A percentile compares a stretch with the other conserved stretches of the same genome.
Evolutionary conservation across 2,888 invertebrate species (phyloP).

Genomic region (Tyria jacobaeae): DNA sequence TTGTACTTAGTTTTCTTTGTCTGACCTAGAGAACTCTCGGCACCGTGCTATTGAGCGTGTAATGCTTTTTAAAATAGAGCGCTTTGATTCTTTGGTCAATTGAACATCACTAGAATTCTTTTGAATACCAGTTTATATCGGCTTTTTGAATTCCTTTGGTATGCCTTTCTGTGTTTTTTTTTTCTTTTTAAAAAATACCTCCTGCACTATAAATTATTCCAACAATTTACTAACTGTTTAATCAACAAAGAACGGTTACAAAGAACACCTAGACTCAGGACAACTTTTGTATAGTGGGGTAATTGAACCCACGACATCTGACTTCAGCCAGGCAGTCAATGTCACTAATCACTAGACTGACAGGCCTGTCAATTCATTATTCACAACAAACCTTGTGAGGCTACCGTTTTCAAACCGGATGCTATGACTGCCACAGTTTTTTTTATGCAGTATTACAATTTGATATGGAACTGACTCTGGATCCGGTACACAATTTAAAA

Average conservation of each 20-base stretch:
- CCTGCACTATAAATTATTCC: too few relatives aligned
- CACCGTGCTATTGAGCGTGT: slow-evolving; percentile 40
- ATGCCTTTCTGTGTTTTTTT: neutral
- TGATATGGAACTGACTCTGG: neutral
- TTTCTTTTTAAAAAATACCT: too few relatives aligned
- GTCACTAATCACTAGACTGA: too few relatives aligned
- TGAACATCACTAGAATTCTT: slow-evolving; percentile 25
- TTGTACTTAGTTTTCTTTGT: slow-evolving; percentile 38
- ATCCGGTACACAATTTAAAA: slow-evolving; percentile 1
- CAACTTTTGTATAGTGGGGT: too few relatives aligned
- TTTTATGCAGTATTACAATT: slow-evolving; percentile 1
- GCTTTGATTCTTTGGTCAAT: slow-evolving; percentile 27
- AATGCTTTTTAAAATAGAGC: slow-evolving; percentile 28
- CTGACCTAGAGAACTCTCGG: slow-evolving; percentile 21
- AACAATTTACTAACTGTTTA: too few relatives aligned
- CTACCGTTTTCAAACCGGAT: neutral
- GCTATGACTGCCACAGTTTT: neutral
- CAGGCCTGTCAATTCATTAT: too few relatives aligned
- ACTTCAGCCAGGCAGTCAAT: too few relatives aligned
- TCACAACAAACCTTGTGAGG: neutral
- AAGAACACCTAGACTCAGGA: too few relatives aligned
- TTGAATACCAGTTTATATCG: slow-evolving; percentile 1
- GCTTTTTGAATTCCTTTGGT: neutral
- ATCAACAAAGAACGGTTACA: too few relatives aligned
- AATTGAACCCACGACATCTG: too few relatives aligned